phyloP scores from a whole-genome alignment of 2,113 vertebrate genomes.

The Hydropotes inermis region DNA sequence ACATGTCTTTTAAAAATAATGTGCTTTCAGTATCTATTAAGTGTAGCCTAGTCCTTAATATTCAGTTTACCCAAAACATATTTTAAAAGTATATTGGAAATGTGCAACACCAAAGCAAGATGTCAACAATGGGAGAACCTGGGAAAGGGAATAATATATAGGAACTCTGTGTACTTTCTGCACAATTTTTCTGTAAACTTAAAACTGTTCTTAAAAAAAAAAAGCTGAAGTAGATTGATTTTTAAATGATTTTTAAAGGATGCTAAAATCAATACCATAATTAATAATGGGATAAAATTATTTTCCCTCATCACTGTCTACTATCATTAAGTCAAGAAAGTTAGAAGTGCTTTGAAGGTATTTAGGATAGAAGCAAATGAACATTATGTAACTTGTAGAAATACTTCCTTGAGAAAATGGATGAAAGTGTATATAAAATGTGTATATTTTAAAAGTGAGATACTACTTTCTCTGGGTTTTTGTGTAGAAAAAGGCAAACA shows the following conservation, averaged over 20 bases:
- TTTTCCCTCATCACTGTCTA: background rate
- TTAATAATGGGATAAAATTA: background rate
- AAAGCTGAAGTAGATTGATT: background rate
- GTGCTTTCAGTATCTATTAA: background rate
- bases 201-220: background rate
- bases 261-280: background rate
- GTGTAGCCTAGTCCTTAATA: background rate
- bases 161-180: background rate
- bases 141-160: background rate
- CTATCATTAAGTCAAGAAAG: background rate
- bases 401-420: background rate
- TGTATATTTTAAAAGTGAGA: background rate
- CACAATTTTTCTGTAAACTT: background rate
- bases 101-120: background rate
- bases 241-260: background rate
- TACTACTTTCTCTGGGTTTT: background rate
- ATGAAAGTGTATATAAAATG: background rate
- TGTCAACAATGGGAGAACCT: background rate
- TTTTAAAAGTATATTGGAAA: background rate
- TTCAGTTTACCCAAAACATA: background rate
- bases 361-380: conserved; percentile 46
- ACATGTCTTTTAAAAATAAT: background rate
- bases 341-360: background rate
- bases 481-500: background rate
- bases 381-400: background rate